Conservation (phyloP, 2,113 vertebrate genomes). For the Irena cyanogastra region DNA sequence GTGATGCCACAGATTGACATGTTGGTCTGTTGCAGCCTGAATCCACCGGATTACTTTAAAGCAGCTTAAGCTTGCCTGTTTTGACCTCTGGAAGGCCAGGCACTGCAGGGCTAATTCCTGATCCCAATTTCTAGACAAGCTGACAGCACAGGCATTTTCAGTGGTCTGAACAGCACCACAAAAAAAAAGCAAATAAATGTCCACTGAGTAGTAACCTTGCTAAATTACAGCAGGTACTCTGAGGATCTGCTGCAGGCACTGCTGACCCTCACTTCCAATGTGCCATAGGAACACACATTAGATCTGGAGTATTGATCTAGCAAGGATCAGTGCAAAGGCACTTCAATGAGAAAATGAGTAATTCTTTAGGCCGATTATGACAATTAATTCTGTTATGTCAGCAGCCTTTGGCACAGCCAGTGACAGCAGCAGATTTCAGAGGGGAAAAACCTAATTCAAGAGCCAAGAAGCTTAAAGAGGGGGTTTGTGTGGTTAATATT, state of each 20-base stretch:
- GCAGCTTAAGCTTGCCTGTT: neutral
- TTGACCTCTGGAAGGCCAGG: neutral
- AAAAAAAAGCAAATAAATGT: neutral
- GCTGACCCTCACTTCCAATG: neutral
- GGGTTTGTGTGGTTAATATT: neutral
- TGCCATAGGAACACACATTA: neutral
- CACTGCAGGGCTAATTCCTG: neutral
- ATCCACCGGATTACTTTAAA: neutral
- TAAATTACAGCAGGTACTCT: neutral
- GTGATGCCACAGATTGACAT: neutral
- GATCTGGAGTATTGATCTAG: neutral
- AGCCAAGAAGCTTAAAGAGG: neutral
- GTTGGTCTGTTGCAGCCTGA: neutral
- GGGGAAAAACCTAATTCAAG: neutral
- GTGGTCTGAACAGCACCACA: neutral
- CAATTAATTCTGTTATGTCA: slow-evolving; percentile 51
- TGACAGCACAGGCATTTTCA: neutral
- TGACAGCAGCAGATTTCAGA: slow-evolving; percentile 3
- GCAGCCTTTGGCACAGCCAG: slow-evolving; percentile 8
- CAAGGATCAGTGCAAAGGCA: neutral
- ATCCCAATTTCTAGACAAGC: neutral
- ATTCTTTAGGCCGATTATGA: slow-evolving; percentile 20
- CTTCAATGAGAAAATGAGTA: slow-evolving; percentile 18
- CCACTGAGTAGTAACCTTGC: neutral
- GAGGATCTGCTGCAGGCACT: neutral